These are phyloP conservation scores for Acinonyx jubatus DNA, from an alignment of 2,113 vertebrate genomes.

Conservation along the genomic window DNA sequence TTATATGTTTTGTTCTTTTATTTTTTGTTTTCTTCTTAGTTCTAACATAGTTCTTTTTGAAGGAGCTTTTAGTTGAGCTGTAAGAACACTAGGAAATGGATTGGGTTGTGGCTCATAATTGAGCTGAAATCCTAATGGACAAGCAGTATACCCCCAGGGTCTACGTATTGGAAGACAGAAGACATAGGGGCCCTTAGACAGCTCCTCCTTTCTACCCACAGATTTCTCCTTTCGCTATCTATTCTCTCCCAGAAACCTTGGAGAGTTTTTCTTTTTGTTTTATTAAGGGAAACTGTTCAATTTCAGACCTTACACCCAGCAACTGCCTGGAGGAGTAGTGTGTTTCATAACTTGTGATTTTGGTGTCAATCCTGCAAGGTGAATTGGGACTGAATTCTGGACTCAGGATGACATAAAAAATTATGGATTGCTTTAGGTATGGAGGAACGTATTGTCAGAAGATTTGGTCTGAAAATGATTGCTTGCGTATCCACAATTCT, in stretches of 20 bases:
- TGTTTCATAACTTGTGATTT: background rate
- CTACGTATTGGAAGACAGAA: background rate
- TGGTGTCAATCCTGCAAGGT: background rate
- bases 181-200: background rate
- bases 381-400: background rate
- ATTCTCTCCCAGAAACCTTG: background rate
- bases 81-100: background rate
- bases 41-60: background rate
- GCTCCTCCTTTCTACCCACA: background rate
- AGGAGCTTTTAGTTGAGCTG: background rate
- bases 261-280: background rate
- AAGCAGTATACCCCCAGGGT: background rate
- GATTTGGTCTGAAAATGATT: background rate
- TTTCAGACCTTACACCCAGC: background rate
- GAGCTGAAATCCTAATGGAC: background rate
- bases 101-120: background rate
- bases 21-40: background rate
- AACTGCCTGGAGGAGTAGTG: background rate
- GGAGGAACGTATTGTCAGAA: background rate
- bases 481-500: background rate
- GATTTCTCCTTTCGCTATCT: background rate
- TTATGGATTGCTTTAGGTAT: background rate
- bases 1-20: background rate
- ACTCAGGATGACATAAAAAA: background rate
- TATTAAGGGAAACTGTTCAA: background rate